Base-by-base conservation (phyloP, 1,140 invertebrate species). In the Drosophila kanapiae region DNA sequence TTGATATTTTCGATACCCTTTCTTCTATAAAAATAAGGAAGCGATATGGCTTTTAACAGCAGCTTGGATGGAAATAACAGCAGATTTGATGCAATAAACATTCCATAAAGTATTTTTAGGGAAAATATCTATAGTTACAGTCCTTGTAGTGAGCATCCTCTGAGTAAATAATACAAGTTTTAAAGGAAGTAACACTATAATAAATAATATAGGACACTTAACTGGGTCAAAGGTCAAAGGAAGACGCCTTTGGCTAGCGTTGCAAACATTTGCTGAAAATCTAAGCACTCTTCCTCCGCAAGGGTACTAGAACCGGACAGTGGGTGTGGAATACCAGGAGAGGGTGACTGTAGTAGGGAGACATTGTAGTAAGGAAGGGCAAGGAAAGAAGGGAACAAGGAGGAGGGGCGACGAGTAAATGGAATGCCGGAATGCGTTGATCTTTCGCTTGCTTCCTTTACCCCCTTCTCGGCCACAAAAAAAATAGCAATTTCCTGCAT, bases 341-440 rank as follows among this genome's bases (percentile, higher is more conserved):
- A 59, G 35, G 45, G 18, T 33, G 27, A n/a, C 31, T 48, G 16
- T 23, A 23, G 29, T 53, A 53, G 49, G 49, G 49, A 23, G 33
- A 54, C 13, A 33, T 13, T 48, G 23, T 23, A 23, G 3, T 23
- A 23, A n/a, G n/a, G n/a, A 23, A 23, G 23, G 3, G 23, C 23
- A 23, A 23, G 13, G 0, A 23, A n/a, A 29, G 27, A 48, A 33
- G 2, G 1, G 4, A 49, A 11, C 23, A 14, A n/a, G 23, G 23
- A 27, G 18, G 27, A 38, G 11, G n/a, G 11, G 47, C 31, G 18
- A 23, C 11, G 33, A 47, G 62, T 27, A 14, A 64, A 43, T 65
- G 27, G 56, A 68, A 53, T 64, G 65, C 29, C 18, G 60, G 65
- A 64, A 69, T 69, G 60, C 38, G 47, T 53, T 43, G 23, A 47